Evolutionary conservation across 2,113 vertebrate species (phyloP), one percentile per base, ranked within the genome.

Genomic region (Coreoperca whiteheadi): DNA sequence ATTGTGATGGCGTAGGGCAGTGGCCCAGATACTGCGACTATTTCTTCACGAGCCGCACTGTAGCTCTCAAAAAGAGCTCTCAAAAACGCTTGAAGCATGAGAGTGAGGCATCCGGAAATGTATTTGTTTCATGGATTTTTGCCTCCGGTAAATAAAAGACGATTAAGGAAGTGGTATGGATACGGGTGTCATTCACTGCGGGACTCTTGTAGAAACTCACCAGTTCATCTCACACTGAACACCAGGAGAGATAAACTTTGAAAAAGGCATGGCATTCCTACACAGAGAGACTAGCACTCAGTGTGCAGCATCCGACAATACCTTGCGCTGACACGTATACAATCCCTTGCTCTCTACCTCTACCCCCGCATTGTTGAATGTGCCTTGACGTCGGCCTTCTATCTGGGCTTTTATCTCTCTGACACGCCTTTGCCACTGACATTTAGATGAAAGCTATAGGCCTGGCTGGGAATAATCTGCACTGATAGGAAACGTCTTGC

Each of bases 401-500:
- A 90, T 93, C 90, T 39, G 65, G 21, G 84, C 90, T 88, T 91
- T 92, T 83, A 94, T 93, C 92, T 87, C 54, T 9, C 65, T 69
- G 83, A 88, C 83, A 86, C 41, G 83, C 83, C 87, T 89, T 76
- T 75, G 66, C 83, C 67, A 57, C 89, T 92, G 91, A 92, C 90
- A 92, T 92, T 91, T 89, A 92, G 88, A 94, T 94, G 88, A 93
- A 91, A 90, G 90, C 85, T 79, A 68, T 74, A 68, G 88, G 76
- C 83, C 79, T 34, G 75, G 74, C 83, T 79, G 84, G 81, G 88
- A 89, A 90, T 85, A 86, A 91, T 91, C 81, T 86, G 74, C 77
- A 23, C 77, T 67, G 91, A 92, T 91, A 88, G 85, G 41, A 72
- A 89, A 83, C 48, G 30, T 82, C 77, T 71, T 46, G 79, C 74